phyloP scores from a whole-genome alignment of 1,140 invertebrate genomes.

The Sitophilus oryzae region DNA sequence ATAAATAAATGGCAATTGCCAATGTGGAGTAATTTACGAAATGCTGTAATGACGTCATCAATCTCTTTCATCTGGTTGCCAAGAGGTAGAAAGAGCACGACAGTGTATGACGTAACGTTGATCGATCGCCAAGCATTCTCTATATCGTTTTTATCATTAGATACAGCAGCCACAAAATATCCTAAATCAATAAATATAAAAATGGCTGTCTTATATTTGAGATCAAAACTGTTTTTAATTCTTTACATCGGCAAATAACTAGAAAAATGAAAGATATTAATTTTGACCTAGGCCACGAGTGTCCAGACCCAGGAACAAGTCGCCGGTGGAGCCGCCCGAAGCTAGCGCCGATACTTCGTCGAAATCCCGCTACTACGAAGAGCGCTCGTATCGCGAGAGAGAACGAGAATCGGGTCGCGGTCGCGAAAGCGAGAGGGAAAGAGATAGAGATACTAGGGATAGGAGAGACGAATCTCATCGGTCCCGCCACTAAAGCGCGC shows the following conservation, averaged over 20 bases:
- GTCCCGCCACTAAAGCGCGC: constrained; percentile 62
- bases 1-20: no score
- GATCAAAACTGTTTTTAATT: constrained; percentile 2
- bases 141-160: no score
- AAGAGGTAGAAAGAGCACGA: no score
- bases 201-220: not conserved
- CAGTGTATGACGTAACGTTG: no score
- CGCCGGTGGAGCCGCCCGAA: constrained; percentile 52
- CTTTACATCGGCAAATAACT: constrained; percentile 1
- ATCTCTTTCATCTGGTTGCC: no score
- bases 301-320: constrained; percentile 51
- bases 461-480: constrained; percentile 64
- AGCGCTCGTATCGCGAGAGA: constrained; percentile 70
- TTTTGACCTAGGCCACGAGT: constrained; percentile 40
- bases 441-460: constrained; percentile 32
- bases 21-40: not conserved
- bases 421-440: constrained; percentile 59
- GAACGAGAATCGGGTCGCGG: constrained; percentile 42
- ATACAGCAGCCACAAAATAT: no score
- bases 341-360: constrained; percentile 50
- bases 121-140: no score
- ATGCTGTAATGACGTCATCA: no score
- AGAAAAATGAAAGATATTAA: not conserved
- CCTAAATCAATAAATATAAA: no score
- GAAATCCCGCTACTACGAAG: constrained; percentile 70